A percentile compares a stretch with the other conserved stretches of the same genome.
phyloP scores from a whole-genome alignment of 2,113 vertebrate species.

The Lepus americanus region DNA sequence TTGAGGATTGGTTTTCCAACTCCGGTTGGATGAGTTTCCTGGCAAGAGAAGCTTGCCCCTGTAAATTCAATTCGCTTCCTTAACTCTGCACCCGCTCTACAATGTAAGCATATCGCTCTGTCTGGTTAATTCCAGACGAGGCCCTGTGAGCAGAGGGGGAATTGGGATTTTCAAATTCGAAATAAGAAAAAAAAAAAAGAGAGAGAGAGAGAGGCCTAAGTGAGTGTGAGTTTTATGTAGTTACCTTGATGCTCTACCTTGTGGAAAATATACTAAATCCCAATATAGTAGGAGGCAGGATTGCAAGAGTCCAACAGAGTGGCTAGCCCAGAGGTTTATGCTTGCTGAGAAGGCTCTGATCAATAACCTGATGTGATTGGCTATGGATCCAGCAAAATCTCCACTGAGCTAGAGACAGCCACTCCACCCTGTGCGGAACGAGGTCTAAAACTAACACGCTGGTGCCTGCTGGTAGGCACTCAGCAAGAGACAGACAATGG shows the following conservation, averaged over 20 bases:
- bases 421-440: neutral
- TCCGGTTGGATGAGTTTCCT: constrained; percentile 72
- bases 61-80: constrained; percentile 74
- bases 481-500: neutral
- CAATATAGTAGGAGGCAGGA: neutral
- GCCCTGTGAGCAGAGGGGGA: constrained; percentile 76
- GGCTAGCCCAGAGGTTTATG: neutral
- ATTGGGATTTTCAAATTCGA: constrained; percentile 71
- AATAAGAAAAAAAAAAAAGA: constrained; percentile 47
- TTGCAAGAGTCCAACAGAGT: neutral
- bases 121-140: constrained; percentile 79
- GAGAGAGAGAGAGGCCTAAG: constrained; percentile 22
- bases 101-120: constrained; percentile 71
- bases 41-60: constrained; percentile 67
- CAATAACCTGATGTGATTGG: neutral
- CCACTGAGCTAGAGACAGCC: neutral
- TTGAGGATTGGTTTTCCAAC: constrained; percentile 77
- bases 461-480: no score
- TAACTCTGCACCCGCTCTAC: constrained; percentile 69
- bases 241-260: constrained; percentile 54
- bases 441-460: neutral
- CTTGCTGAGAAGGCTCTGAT: constrained; percentile 27
- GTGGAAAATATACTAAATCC: constrained; percentile 63
- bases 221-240: constrained; percentile 81
- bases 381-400: neutral